Evolutionary conservation across 2,797 vertebrate species (phyloP).

Genomic region (Cynodonichthys magdalenae): DNA sequence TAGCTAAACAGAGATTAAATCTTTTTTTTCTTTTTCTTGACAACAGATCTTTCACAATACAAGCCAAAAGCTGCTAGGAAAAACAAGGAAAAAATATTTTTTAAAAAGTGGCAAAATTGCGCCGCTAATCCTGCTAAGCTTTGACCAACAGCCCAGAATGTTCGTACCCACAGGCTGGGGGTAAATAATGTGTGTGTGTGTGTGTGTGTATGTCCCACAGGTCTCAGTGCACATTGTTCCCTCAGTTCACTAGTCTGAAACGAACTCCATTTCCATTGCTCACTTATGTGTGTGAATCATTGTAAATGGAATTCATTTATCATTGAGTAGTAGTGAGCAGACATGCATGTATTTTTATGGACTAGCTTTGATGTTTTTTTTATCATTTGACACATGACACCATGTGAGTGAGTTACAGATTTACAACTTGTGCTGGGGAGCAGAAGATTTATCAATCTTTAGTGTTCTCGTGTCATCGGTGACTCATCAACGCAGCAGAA

Average conservation of each 20-base stretch:
- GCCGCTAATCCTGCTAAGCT: conserved; percentile 65
- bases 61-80: conserved; percentile 35
- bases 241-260: conserved; percentile 21
- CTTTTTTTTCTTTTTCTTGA: conserved; percentile 10
- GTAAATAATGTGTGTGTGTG: conserved; percentile 26
- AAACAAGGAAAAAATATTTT: conserved; percentile 54
- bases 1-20: conserved; percentile 26
- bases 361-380: conserved; percentile 10
- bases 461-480: conserved; percentile 45
- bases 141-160: conserved; percentile 67
- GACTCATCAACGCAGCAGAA: conserved; percentile 63
- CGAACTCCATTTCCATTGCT: conserved; percentile 12
- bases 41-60: conserved; percentile 28
- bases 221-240: conserved; percentile 45
- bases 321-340: not conserved
- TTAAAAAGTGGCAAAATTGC: conserved; percentile 52
- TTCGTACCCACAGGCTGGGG: conserved; percentile 42
- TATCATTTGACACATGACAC: conserved; percentile 14
- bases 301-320: conserved; percentile 20
- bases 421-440: conserved; percentile 26
- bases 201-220: conserved; percentile 29
- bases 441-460: conserved; percentile 26
- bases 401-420: conserved; percentile 13
- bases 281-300: conserved; percentile 3
- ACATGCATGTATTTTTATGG: not conserved